A percentile compares a stretch with the other conserved stretches of the same genome.
These are phyloP conservation scores for Meriones psammophilus DNA, from an alignment of 2,797 vertebrate species.

Conservation along the genomic window DNA sequence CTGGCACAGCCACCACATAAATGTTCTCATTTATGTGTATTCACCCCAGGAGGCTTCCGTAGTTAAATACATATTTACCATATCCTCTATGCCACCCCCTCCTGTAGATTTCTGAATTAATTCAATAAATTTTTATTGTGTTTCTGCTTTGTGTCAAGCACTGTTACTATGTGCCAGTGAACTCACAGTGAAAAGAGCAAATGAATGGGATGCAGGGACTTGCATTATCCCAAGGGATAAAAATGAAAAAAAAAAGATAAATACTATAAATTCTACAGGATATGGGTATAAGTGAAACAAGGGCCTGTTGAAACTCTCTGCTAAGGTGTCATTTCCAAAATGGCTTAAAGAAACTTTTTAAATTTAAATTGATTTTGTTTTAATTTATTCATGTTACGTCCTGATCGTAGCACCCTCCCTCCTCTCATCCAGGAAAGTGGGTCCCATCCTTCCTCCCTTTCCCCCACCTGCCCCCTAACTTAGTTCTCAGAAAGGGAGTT, in stretches of 20 bases:
- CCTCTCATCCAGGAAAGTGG: too few species aligned
- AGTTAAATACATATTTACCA: constrained; percentile 55
- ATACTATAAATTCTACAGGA: background rate
- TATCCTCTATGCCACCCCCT: background rate
- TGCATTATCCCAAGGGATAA: background rate
- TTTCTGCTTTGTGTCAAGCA: background rate
- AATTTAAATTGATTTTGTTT: too few species aligned
- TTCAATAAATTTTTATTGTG: constrained; percentile 50
- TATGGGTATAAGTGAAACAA: background rate
- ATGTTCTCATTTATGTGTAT: background rate
- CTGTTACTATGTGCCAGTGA: background rate
- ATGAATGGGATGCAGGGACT: background rate
- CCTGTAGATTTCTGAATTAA: constrained; percentile 59
- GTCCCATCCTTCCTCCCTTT: too few species aligned
- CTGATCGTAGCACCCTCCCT: too few species aligned
- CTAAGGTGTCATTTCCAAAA: constrained; percentile 7
- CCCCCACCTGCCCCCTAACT: too few species aligned
- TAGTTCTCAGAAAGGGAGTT: too few species aligned
- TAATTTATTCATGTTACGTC: too few species aligned
- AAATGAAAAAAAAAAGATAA: background rate
- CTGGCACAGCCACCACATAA: background rate
- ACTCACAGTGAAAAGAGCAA: background rate
- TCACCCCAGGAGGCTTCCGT: background rate
- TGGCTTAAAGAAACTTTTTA: background rate
- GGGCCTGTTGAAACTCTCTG: background rate